Evolutionary conservation across 2,797 vertebrate species (phyloP), one percentile per base, ranked within the genome.

Genomic region (Gila robusta): DNA sequence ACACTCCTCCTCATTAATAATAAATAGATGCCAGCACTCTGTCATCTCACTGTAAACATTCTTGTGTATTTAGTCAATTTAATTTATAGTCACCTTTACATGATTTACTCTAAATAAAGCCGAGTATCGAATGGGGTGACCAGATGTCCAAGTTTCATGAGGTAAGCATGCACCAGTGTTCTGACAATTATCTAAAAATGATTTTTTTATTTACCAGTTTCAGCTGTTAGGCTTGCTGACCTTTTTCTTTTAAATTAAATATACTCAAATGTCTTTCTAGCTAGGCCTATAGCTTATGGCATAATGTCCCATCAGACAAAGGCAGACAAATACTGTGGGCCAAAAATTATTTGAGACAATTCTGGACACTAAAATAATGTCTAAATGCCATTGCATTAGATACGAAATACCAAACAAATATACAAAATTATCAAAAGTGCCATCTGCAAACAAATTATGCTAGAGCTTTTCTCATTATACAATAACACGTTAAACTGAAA

Each of bases 41-140:
- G 64, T 39, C 16, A 10, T 79, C 4, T 23, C 39, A 81, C 19
- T 49, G 76, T 2, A 69, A 52, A 52, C 59, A 79, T 79, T 47
- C 16, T 41, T 54, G 5, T 21, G 26, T 54, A 6, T 35, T n/a
- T 26, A 28, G 26, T 49, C 37, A 41, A 47, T 47, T 66, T 47
- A 6, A 47, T 41, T 62, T 67, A 28, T 14, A 49, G 39, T 67
- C 26, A 66, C 6, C 17, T 64, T 39, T 59, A 59, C 69, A 79
- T 83, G 78, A 87, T 74, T 85, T 85, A 85, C 78, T 56, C 54
- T 39, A 86, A 70, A 66, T 41, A 76, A 82, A 82, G 73, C 77
- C 73, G 72, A 71, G 85, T 47, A 79, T 32, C 3, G 2, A 66
- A 66, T 66, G 62, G 72, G 84, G 37, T 41, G 37, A 71, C 2